Evolutionary conservation across 2,888 invertebrate genomes (phyloP), one percentile per base, ranked within the genome.

Genomic region (Smittia aterrima): DNA sequence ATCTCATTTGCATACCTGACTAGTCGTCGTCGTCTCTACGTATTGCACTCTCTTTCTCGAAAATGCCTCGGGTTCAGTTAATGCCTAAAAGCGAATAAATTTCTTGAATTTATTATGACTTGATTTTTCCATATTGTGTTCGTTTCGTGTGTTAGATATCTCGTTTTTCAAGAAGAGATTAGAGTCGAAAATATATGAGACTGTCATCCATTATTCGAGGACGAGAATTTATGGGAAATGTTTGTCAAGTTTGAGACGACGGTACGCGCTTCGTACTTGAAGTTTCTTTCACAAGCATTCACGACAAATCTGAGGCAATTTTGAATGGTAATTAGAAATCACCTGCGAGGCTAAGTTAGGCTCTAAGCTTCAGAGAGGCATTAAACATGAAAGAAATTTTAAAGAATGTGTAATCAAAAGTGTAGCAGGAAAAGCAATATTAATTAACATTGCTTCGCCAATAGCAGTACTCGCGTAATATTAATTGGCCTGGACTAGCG

Each of bases 81-180:
- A 47, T 58, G 27, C 70, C 53, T 71, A 71, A 71, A 71, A 71
- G 6, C 27, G 32, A 22, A 71, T 54, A 71, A 27, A 54, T 47
- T 32, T 68, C 22, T 47, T 4, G 41, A 68, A 68, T 71, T 71
- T 71, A 71, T 70, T 71, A 27, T 54, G 70, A 71, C 32, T 71
- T 71, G 54, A 32, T 54, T 54, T 71, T 71, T 53, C 70, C 22
- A 47, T 47, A 47, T 13, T 47, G 11, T 13, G n/a, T n/a, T 38
- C 18, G 58, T 32, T 6, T 32, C 9, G 32, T 32, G 32, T 32
- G 32, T 32, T 32, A 47, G 11, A 47, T 47, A 47, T 47, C 16
- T 47, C 47, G 47, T 47, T 47, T 47, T 16, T 47, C 16, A n/a
- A 47, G 16, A 32, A 32, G 32, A 32, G 32, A 32, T 32, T 32